phyloP scores from a whole-genome alignment of 1,140 invertebrate species.

The Drosophila lowei region DNA sequence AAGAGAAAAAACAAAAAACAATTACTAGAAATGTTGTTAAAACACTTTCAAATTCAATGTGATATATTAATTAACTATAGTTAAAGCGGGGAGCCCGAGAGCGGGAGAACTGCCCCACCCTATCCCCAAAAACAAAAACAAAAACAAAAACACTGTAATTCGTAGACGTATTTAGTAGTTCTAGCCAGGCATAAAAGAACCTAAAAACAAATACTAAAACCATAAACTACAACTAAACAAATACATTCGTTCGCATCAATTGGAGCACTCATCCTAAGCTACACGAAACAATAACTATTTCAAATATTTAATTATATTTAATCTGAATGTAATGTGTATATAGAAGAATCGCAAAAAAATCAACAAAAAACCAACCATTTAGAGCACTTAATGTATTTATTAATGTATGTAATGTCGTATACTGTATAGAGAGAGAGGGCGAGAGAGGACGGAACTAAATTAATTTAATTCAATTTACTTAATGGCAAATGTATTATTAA shows the following conservation, averaged over 20 bases:
- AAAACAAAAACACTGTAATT: slow-evolving; percentile 32
- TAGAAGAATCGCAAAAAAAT: slow-evolving; percentile 42
- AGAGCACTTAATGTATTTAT: slow-evolving; percentile 80
- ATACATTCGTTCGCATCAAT: slow-evolving; percentile 53
- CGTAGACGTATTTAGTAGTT: slow-evolving; percentile 69
- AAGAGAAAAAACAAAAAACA: slow-evolving; percentile 41
- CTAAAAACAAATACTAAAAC: slow-evolving; percentile 29
- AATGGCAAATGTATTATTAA: slow-evolving; percentile 80
- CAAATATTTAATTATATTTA: slow-evolving; percentile 30
- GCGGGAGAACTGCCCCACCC: slow-evolving; percentile 2
- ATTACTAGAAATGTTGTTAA: slow-evolving; percentile 78
- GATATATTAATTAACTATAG: slow-evolving; percentile 77
- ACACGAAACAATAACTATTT: slow-evolving; percentile 48
- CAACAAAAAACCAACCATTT: slow-evolving; percentile 43
- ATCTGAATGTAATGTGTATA: slow-evolving; percentile 41
- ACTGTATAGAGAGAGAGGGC: slow-evolving; percentile 46
- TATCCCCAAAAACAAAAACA: slow-evolving; percentile 13
- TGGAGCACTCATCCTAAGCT: slow-evolving; percentile 53
- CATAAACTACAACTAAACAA: slow-evolving; percentile 37
- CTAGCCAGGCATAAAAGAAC: slow-evolving; percentile 63
- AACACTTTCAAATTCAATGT: slow-evolving; percentile 81
- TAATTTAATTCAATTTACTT: slow-evolving; percentile 78
- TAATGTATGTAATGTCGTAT: slow-evolving; percentile 12
- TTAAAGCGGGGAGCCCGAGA: slow-evolving; percentile 21
- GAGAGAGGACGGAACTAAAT: slow-evolving; percentile 47